Evolutionary conservation across 2,113 vertebrate genomes (phyloP).

Genomic region (Phaethon lepturus): DNA sequence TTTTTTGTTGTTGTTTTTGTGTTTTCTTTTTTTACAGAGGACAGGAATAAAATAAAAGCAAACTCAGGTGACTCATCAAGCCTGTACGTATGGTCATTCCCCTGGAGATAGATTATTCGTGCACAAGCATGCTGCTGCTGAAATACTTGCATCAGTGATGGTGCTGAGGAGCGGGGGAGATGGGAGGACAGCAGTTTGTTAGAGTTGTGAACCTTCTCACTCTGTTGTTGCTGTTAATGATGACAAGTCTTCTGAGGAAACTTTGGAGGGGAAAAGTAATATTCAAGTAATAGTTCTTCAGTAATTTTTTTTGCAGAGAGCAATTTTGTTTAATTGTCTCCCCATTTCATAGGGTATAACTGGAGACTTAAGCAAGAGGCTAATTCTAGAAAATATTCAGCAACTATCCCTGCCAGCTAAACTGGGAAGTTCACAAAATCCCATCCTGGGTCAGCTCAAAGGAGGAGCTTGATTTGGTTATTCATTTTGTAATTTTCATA

Average conservation of each 20-base stretch:
- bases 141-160: neutral
- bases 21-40: neutral
- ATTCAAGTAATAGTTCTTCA: neutral
- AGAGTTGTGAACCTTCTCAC: neutral
- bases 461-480: slow-evolving; percentile 2
- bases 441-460: neutral
- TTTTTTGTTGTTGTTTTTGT: neutral
- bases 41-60: neutral
- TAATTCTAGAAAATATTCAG: neutral
- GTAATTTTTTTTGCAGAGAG: neutral
- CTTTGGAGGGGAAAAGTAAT: neutral
- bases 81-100: neutral
- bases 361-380: neutral
- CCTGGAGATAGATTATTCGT: neutral
- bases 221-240: neutral
- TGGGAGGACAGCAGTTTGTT: neutral
- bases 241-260: neutral
- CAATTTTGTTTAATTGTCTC: neutral
- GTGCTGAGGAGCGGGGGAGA: neutral
- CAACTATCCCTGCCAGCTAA: neutral
- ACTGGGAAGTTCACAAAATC: neutral
- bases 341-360: neutral
- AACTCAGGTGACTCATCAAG: neutral
- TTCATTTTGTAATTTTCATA: neutral
- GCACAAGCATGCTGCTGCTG: neutral